These are phyloP conservation scores for Synanthedon andrenaeformis DNA, from an alignment of 2,888 invertebrate species.

Conservation along the genomic window DNA sequence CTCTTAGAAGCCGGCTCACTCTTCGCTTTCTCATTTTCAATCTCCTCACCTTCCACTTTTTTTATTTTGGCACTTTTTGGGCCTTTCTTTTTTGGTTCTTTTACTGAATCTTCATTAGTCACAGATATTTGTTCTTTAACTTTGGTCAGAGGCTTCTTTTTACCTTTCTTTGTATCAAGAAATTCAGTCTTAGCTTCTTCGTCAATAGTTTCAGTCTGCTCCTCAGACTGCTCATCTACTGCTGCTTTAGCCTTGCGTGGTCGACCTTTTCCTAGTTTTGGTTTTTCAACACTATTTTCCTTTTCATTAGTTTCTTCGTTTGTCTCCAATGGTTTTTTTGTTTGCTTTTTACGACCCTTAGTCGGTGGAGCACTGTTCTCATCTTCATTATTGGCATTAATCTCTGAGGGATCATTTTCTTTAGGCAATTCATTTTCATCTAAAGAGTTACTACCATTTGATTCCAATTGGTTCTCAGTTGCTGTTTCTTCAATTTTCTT, in stretches of 20 bases:
- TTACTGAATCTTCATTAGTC: slow-evolving; percentile 19
- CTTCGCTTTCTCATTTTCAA: slow-evolving; percentile 22
- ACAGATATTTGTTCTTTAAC: slow-evolving; percentile 22
- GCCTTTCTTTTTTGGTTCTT: slow-evolving; percentile 47
- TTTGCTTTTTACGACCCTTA: slow-evolving; percentile 42
- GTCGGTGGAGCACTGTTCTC: slow-evolving; percentile 16
- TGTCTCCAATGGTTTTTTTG: slow-evolving; percentile 24
- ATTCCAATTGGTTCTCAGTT: slow-evolving; percentile 22
- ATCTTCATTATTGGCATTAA: slow-evolving; percentile 36
- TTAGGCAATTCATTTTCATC: slow-evolving; percentile 28
- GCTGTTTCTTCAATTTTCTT: slow-evolving; percentile 31
- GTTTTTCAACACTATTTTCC: slow-evolving; percentile 27
- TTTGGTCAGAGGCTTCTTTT: slow-evolving; percentile 13
- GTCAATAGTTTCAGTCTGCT: slow-evolving; percentile 24
- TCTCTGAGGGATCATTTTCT: slow-evolving; percentile 27
- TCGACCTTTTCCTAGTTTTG: slow-evolving; percentile 36
- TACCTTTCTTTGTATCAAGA: slow-evolving; percentile 4
- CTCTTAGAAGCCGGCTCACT: slow-evolving; percentile 33
- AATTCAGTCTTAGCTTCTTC: slow-evolving; percentile 31
- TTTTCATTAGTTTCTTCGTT: slow-evolving; percentile 18
- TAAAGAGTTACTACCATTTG: slow-evolving; percentile 32
- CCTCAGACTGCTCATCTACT: slow-evolving; percentile 24
- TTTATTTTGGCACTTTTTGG: slow-evolving; percentile 36
- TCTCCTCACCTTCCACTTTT: slow-evolving; percentile 42
- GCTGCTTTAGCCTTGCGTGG: slow-evolving; percentile 39